A percentile compares a stretch with the other conserved stretches of the same genome.
Conservation (phyloP, 2,888 invertebrate species). For the Calliopum simillimum region DNA sequence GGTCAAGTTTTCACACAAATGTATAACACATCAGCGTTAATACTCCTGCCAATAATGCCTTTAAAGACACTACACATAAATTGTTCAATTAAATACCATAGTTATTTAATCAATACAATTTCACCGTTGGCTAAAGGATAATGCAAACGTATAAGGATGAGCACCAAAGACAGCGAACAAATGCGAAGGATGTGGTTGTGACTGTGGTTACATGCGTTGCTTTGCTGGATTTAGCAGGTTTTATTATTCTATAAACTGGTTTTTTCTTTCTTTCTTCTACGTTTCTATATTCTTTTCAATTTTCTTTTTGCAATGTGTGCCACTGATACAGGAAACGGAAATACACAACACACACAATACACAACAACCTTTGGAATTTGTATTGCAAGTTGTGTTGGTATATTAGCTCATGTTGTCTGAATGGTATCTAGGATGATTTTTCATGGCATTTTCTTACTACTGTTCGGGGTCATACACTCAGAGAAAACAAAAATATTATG, state of each 20-base stretch:
- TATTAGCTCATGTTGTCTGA: no score
- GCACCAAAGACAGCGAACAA: no score
- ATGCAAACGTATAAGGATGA: not conserved
- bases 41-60: no score
- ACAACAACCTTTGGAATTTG: not conserved
- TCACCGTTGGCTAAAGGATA: not conserved
- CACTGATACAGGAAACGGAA: not conserved
- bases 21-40: no score
- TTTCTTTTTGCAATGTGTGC: not conserved
- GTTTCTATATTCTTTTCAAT: not conserved
- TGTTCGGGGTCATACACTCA: no score
- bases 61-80: no score
- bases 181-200: not conserved
- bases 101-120: not conserved
- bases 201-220: not conserved
- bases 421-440: no score
- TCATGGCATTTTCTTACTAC: no score
- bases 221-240: slow-evolving; percentile 3
- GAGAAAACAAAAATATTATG: no score
- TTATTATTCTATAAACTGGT: slow-evolving; percentile 10
- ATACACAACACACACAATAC: not conserved
- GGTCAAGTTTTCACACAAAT: no score
- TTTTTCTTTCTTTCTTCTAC: not conserved
- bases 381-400: not conserved
- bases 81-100: no score